Evolutionary conservation across 2,113 vertebrate genomes (phyloP).

Genomic region (Catharus minimus): DNA sequence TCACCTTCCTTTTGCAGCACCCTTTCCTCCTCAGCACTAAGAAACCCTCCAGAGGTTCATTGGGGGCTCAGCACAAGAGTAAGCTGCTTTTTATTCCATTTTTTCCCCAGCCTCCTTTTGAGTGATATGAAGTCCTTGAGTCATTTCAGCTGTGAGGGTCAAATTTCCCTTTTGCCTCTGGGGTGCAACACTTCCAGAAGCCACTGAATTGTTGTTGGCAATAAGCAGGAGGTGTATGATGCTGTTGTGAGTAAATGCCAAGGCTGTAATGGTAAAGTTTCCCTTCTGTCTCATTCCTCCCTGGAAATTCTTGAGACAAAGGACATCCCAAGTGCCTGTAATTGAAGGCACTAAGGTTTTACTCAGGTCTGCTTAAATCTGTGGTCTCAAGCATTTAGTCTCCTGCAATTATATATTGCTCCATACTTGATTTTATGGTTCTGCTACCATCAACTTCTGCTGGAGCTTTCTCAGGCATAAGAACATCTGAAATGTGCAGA

Average conservation of each 20-base stretch:
- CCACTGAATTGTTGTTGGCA: conserved; percentile 10
- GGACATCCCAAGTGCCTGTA: neutral
- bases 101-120: neutral
- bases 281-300: neutral
- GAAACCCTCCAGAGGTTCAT: neutral
- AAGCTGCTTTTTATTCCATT: neutral
- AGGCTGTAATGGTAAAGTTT: conserved; percentile 12
- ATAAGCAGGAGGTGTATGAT: neutral
- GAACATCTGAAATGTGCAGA: conserved; percentile 52
- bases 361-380: neutral
- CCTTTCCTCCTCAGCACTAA: neutral
- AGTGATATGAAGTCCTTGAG: neutral
- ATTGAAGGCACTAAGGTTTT: conserved; percentile 23
- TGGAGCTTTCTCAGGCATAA: conserved; percentile 56
- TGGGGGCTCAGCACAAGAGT: neutral
- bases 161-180: neutral
- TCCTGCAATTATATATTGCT: conserved; percentile 40
- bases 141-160: neutral
- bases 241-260: conserved; percentile 23
- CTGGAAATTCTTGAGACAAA: neutral
- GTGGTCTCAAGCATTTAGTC: conserved; percentile 1
- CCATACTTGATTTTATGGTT: conserved; percentile 43
- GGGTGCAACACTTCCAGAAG: neutral
- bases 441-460: conserved; percentile 40
- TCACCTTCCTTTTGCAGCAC: neutral